A percentile compares a stretch with the other conserved stretches of the same genome.
Evolutionary conservation across 1,140 invertebrate genomes (phyloP).

Genomic region (Hycleus phaleratus): DNA sequence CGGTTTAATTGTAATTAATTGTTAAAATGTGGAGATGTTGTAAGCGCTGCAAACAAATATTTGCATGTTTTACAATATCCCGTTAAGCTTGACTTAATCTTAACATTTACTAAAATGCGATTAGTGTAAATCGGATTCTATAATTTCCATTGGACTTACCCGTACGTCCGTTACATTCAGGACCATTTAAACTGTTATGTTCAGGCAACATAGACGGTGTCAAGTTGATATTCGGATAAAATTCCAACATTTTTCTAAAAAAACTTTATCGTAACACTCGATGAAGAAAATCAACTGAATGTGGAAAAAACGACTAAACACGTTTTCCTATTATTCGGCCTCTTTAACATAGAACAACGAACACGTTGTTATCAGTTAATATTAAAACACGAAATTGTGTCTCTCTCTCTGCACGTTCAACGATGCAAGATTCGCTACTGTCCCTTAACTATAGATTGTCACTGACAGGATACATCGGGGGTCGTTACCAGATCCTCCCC

Average conservation of each 20-base stretch:
- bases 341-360: not conserved
- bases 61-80: no score
- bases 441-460: slow-evolving; percentile 29
- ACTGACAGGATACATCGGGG: slow-evolving; percentile 25
- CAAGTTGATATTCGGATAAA: slow-evolving; percentile 40
- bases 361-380: not conserved
- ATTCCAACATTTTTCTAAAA: slow-evolving; percentile 35
- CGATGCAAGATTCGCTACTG: slow-evolving; percentile 25
- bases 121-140: not conserved
- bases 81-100: no score
- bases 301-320: not conserved
- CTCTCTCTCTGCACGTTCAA: not conserved
- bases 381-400: not conserved
- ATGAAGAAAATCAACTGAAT: not conserved
- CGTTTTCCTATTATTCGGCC: not conserved
- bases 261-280: not conserved
- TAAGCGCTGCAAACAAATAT: no score
- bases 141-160: slow-evolving; percentile 34
- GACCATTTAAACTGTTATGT: slow-evolving; percentile 35
- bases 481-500: slow-evolving; percentile 3
- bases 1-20: no score
- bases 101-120: no score
- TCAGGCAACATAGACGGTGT: slow-evolving; percentile 46
- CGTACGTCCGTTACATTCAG: slow-evolving; percentile 45
- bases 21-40: no score